Conservation (phyloP, 2,797 vertebrate species). For the Phyllotis vaccarum region DNA sequence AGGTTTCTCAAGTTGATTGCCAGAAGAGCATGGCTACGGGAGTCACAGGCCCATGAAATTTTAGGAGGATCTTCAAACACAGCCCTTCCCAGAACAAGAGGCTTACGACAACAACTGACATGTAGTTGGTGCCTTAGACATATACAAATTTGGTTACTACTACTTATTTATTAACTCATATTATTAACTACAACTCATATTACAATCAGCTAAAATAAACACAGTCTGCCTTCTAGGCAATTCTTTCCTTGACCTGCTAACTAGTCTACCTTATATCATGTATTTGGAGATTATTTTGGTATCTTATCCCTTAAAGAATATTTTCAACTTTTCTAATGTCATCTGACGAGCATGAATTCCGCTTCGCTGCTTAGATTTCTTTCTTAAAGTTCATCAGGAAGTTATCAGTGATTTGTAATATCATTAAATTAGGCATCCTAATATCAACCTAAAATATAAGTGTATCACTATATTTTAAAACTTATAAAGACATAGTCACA, state of each 20-base stretch:
- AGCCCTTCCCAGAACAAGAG: neutral
- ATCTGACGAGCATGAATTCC: neutral
- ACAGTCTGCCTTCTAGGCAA: neutral
- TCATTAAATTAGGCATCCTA: neutral
- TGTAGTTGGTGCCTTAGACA: neutral
- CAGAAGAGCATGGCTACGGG: neutral
- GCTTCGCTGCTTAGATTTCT: neutral
- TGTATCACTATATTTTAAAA: neutral
- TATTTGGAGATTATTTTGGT: conserved; percentile 14
- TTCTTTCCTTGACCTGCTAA: conserved; percentile 8
- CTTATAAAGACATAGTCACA: neutral
- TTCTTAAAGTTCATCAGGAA: neutral
- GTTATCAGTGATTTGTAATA: neutral
- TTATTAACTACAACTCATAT: no score
- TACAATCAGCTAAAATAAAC: neutral
- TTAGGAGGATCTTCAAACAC: neutral
- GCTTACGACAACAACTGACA: neutral
- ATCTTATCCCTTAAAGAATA: conserved; percentile 10
- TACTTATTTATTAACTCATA: neutral
- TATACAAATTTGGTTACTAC: neutral
- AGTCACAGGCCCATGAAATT: neutral
- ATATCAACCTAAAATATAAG: neutral
- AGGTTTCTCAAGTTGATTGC: neutral
- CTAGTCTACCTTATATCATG: neutral
- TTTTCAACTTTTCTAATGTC: neutral